Evolutionary conservation across 2,888 invertebrate species (phyloP), one percentile per base, ranked within the genome.

Genomic region (Aromia moschata): DNA sequence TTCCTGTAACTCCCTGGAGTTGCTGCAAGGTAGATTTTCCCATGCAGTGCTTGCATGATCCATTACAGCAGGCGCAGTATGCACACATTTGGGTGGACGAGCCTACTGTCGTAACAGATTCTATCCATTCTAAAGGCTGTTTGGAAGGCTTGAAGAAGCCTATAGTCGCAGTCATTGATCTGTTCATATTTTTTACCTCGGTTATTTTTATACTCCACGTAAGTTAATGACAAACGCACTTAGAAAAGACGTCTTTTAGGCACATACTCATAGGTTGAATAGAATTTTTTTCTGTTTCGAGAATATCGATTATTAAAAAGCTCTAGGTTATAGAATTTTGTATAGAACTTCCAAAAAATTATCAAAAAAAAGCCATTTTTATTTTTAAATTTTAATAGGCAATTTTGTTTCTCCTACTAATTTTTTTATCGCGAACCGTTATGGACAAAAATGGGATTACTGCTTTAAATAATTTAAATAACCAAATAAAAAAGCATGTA

Each of bases 11-110:
- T 0, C 86, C 87, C 0, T 86, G 84, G 80, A 87, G 87, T 18
- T 87, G 87, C 74, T 87, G 87, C 75, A 83, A 83, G 43, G 80
- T 84, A 2, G 78, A 82, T 20, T 86, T 84, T 63, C 81, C 85
- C 37, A 83, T 84, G 45, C 84, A 87, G 2, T 87, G 87, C 78
- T 83, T 86, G 68, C 87, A 87, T 74, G 87, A 87, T 72, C 86
- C 86, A 0, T 67, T 87, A 56, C 87, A 87, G 69, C 87, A 81
- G 70, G 57, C 63, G 2, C 70, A 74, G 20, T 77, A 73, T 17
- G 64, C 71, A 1, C 72, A 78, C 55, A 53, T 81, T 36, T 80
- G 80, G 80, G 69, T 69, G 10, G 76, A 79, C 56, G 76, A 79
- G 56, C 77, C 77, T 0, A 64, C 70, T 3, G 60, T 80, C 3